Evolutionary conservation across 2,888 invertebrate species (phyloP), one percentile per base, ranked within the genome.

Genomic region (Griposia aprilina): DNA sequence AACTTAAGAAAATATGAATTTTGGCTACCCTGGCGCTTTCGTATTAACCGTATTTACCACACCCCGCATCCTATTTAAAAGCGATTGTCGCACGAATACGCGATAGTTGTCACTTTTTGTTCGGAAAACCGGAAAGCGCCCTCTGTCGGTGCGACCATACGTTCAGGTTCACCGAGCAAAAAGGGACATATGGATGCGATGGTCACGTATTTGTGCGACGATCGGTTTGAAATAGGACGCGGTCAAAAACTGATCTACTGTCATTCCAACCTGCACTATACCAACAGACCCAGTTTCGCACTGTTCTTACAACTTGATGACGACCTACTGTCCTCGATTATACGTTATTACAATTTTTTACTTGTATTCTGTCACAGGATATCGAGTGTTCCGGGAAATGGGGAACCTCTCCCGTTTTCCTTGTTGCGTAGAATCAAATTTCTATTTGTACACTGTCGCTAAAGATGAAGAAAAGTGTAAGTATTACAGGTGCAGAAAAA

Each of bases 261-360:
- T 0, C 2, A 2, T 10, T 2, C 1, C 13, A 71, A n/a, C 20
- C 13, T 75, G 10, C 45, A 84, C 71, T 81, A 48, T 20, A 17
- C 20, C 63, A 76, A 30, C 63, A 60, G 71, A 62, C 78, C 82
- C 65, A 80, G 83, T 86, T 82, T 63, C 69, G 67, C 65, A 57
- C 30, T 75, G 77, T 83, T 86, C 84, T 82, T 82, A 87, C 84
- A 84, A 84, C 79, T 83, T 86, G 90, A 89, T 89, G 88, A 88
- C 82, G 85, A 87, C 81, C 88, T 78, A 74, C 83, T 84, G 82
- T 81, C 84, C 88, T 63, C 83, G 79, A 89, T 88, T 89, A 86
- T 84, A 83, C 83, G 78, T 84, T 83, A 81, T 90, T 84, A 76
- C 85, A 84, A 78, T 84, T 84, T 87, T 87, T 88, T 84, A 80